Evolutionary conservation across 92 coral and sea anemone species (phyloP).

Genomic region (Bergia sp.): DNA sequence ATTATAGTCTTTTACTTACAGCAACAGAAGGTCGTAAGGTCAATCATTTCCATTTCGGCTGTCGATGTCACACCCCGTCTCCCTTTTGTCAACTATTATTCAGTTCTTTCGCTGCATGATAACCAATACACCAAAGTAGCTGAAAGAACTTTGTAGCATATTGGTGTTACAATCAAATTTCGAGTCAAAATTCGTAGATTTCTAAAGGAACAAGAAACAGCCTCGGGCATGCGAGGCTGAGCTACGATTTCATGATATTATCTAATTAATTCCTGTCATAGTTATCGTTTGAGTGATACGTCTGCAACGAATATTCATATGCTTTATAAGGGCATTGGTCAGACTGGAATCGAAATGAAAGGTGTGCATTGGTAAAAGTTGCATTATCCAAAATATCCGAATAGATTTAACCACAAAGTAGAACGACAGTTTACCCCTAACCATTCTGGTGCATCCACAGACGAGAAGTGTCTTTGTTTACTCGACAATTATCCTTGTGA

Average conservation of each 20-base stretch:
- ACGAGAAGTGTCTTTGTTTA: slow-evolving; percentile 20
- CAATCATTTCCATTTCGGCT: slow-evolving; percentile 26
- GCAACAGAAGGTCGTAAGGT: slow-evolving; percentile 32
- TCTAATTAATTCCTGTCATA: slow-evolving; percentile 47
- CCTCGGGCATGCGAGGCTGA: slow-evolving; percentile 36
- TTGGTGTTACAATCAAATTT: slow-evolving; percentile 14
- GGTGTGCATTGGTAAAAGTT: slow-evolving; percentile 10
- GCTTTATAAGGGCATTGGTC: slow-evolving; percentile 45
- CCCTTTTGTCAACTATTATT: slow-evolving; percentile 33
- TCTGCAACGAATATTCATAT: not conserved
- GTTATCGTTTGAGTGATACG: slow-evolving; percentile 30
- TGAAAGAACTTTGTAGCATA: not conserved
- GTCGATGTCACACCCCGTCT: slow-evolving; percentile 39
- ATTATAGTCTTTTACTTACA: not conserved
- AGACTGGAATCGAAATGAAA: slow-evolving; percentile 12
- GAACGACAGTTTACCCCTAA: not conserved
- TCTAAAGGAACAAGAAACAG: slow-evolving; percentile 23
- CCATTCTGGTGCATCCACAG: slow-evolving; percentile 4
- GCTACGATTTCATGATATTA: slow-evolving; percentile 42
- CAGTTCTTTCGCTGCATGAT: slow-evolving; percentile 33
- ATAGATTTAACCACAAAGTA: not conserved
- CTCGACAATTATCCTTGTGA: not conserved
- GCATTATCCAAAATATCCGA: not conserved
- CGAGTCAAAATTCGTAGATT: slow-evolving; percentile 12
- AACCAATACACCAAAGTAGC: slow-evolving; percentile 14